phyloP scores from a whole-genome alignment of 2,888 invertebrate genomes.

The Napeogenes inachia region DNA sequence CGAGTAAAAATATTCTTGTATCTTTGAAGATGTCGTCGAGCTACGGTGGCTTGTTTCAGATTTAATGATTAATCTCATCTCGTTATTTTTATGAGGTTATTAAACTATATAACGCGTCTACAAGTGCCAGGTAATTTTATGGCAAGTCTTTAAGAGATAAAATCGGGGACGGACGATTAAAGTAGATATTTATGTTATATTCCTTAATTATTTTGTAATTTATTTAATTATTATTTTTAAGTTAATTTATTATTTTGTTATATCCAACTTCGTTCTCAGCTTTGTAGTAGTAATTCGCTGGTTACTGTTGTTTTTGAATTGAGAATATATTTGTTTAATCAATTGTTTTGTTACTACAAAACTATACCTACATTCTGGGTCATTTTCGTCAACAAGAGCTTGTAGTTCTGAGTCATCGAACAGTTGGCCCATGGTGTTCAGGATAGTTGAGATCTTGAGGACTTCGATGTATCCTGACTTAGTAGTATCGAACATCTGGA shows the following conservation, averaged over 20 bases:
- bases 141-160: constrained; percentile 6
- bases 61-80: constrained; percentile 32
- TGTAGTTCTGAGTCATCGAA: constrained; percentile 95
- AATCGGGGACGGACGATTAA: constrained; percentile 4
- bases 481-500: constrained; percentile 97
- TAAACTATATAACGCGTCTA: constrained; percentile 20
- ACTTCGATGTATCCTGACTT: constrained; percentile 95
- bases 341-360: not conserved
- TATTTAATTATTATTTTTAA: too few species aligned
- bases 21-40: constrained; percentile 55
- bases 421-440: constrained; percentile 96
- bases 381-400: constrained; percentile 92
- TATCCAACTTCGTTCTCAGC: too few species aligned
- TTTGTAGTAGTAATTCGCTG: too few species aligned
- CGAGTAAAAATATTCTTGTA: constrained; percentile 65
- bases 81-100: constrained; percentile 30
- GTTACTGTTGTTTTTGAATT: too few species aligned
- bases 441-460: constrained; percentile 91
- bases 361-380: constrained; percentile 83
- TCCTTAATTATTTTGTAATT: too few species aligned
- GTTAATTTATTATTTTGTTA: too few species aligned
- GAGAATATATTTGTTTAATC: too few species aligned
- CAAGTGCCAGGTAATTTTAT: constrained; percentile 15
- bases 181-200: constrained; percentile 1
- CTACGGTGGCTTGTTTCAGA: constrained; percentile 29